These are phyloP conservation scores for Rhizomys pruinosus DNA, from an alignment of 2,113 vertebrate genomes.

Conservation along the genomic window DNA sequence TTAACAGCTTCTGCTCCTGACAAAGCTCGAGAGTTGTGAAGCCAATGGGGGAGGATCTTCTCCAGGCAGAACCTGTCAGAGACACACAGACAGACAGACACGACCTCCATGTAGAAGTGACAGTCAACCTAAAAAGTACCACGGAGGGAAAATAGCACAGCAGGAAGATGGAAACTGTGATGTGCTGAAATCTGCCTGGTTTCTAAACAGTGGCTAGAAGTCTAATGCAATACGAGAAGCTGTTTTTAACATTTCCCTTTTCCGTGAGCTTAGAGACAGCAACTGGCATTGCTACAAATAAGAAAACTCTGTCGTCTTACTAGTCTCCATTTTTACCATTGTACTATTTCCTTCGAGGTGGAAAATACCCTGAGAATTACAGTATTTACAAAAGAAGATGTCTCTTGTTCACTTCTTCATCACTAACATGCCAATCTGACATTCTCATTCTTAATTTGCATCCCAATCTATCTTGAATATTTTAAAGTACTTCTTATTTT, in stretches of 20 bases:
- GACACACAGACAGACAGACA: not conserved
- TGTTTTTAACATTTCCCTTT: not conserved
- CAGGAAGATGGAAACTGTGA: not conserved
- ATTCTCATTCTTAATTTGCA: constrained; percentile 25
- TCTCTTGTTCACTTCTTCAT: not conserved
- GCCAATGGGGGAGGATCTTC: constrained; percentile 76
- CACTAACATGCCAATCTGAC: not conserved
- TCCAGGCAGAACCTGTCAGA: constrained; percentile 84
- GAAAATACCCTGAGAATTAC: constrained; percentile 40
- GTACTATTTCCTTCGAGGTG: not conserved
- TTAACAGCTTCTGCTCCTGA: constrained; percentile 94
- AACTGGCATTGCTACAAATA: constrained; percentile 7
- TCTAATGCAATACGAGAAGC: not conserved
- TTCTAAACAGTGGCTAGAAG: not conserved
- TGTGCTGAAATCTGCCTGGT: not conserved
- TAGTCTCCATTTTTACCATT: not conserved
- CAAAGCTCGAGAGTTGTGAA: constrained; percentile 88
- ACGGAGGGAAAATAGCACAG: not conserved
- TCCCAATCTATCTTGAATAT: not conserved
- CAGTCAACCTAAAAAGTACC: constrained; percentile 24
- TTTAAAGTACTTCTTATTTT: not conserved
- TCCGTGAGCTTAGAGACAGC: not conserved
- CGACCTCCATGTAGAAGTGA: not conserved
- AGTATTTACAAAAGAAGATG: not conserved
- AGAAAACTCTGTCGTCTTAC: not conserved